These are phyloP conservation scores for Camelus dromedarius DNA, from an alignment of 2,113 vertebrate species.

Conservation along the genomic window DNA sequence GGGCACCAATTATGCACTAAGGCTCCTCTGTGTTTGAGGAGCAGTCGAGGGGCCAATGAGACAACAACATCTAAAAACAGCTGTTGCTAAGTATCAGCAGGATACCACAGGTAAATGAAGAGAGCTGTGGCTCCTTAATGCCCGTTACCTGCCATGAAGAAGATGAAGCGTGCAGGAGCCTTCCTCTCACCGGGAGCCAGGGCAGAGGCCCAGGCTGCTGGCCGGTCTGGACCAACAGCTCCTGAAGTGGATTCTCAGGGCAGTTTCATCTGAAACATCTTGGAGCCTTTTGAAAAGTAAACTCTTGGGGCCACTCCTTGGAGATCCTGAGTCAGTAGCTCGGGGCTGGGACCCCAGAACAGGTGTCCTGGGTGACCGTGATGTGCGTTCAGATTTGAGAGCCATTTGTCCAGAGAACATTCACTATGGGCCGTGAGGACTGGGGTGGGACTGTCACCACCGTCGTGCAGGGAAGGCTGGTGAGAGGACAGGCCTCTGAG, in stretches of 20 bases:
- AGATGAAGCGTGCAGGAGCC: neutral
- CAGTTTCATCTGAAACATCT: neutral
- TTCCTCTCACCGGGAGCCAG: neutral
- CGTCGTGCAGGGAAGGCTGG: fast-evolving
- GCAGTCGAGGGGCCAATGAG: fast-evolving
- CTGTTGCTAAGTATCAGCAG: neutral
- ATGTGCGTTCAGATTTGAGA: neutral
- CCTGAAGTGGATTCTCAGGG: neutral
- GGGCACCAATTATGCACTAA: fast-evolving
- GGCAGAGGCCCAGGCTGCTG: neutral
- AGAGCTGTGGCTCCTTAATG: neutral
- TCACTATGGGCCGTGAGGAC: neutral
- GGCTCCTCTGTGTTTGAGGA: neutral
- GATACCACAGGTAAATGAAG: neutral
- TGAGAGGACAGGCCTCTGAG: neutral
- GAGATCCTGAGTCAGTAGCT: neutral
- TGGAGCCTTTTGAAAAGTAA: neutral
- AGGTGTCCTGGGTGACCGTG: neutral
- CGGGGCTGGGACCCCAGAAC: neutral
- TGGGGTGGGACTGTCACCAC: too few species aligned
- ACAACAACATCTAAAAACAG: neutral
- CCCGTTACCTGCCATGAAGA: neutral
- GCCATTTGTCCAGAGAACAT: neutral
- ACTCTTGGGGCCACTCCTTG: neutral
- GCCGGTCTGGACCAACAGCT: neutral